Base-by-base conservation (phyloP, 2,888 invertebrate species). In the Apotomis betuletana region DNA sequence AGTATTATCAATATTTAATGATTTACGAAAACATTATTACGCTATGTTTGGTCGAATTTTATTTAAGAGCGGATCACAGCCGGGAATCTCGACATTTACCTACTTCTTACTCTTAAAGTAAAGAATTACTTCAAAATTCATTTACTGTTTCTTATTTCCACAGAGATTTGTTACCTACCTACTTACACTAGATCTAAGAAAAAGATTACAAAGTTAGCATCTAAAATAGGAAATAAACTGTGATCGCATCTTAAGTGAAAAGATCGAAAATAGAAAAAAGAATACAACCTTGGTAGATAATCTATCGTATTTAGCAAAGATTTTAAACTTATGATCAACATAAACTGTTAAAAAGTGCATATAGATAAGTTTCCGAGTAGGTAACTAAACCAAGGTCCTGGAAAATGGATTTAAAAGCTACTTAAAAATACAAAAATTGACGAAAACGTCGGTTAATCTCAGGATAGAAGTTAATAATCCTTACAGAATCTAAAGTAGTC, bases 1-100 rank as follows among this genome's bases (percentile, higher is more conserved):
- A 83, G 77, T 81, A 70, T 74, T 75, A 78, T 74, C 9, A 15
- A 15, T 70, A 83, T 81, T 80, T 83, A 83, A 81, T 81, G 27
- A 27, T 81, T 83, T 77, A 79, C 76, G 75, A 75, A 75, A 76
- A 77, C 75, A 77, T 78, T 78, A 79, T 80, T 75, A 76, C 59
- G 63, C 67, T 72, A 68, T 63, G 72, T 68, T 72, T 72, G 63
- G 68, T 63, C 62, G 52, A 63, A 68, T 70, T 55, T 49, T 57
- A 41, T 67, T 61, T 41, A 68, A 68, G 68, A 72, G 72, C 63
- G 62, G 63, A 68, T 72, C 72, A 72, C 72, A 72, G 72, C 72
- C 72, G 46, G 70, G 10, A 46, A 68, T 63, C 62, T 72, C 68
- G 62, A 68, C 15, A 68, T 62, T 41, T 5, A 61, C 70, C 72